These are phyloP conservation scores for Ranitomeya variabilis DNA, from an alignment of 2,113 vertebrate species.

Conservation along the genomic window DNA sequence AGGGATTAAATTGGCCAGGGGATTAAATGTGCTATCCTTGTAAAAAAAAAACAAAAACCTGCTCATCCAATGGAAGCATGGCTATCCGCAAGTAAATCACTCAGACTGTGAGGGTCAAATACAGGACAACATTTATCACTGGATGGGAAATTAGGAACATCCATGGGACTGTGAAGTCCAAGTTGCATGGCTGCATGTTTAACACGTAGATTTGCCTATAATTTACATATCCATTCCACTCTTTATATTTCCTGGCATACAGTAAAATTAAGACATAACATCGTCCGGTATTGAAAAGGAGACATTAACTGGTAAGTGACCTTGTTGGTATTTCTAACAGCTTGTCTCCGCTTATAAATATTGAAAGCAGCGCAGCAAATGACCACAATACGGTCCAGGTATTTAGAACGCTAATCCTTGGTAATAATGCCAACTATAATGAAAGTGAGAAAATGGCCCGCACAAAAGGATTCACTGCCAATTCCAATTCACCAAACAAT, in stretches of 20 bases:
- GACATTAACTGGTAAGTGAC: background rate
- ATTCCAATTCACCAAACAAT: no score
- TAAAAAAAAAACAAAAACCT: background rate
- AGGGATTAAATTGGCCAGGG: background rate
- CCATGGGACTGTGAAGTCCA: background rate
- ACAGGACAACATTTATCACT: constrained; percentile 5
- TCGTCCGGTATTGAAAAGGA: background rate
- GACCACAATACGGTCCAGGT: background rate
- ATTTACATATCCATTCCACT: constrained; percentile 7
- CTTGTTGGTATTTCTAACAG: background rate
- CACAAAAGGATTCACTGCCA: background rate
- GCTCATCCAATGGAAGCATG: background rate
- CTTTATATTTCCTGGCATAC: background rate
- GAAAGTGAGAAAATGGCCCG: background rate
- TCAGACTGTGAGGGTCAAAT: constrained; percentile 12
- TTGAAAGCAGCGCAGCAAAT: background rate
- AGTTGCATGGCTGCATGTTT: background rate
- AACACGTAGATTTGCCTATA: background rate
- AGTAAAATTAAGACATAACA: background rate
- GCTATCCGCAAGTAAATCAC: background rate
- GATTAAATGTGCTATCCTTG: background rate
- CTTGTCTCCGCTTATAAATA: background rate
- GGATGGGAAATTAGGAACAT: background rate
- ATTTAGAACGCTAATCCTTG: no score
- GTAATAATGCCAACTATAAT: background rate